Conservation (phyloP, 2,113 vertebrate genomes). For the Boleophthalmus pectinirostris region DNA sequence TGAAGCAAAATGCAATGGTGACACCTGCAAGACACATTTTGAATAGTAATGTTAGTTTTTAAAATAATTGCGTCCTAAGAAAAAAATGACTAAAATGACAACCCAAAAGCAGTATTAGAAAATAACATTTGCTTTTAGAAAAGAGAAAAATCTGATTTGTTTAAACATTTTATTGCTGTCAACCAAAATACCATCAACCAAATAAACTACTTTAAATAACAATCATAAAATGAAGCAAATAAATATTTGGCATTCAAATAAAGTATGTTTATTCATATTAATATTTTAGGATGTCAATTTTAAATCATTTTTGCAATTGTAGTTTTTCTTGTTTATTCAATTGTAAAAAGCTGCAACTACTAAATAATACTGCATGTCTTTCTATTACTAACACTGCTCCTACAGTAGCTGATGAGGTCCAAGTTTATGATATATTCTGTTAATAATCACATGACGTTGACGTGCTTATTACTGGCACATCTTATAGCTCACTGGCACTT, state of each 20-base stretch:
- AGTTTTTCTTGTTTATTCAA: conserved; percentile 26
- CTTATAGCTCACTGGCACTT: conserved; percentile 60
- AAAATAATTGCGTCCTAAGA: not conserved
- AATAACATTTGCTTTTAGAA: not conserved
- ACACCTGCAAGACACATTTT: not conserved
- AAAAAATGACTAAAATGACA: too few species aligned
- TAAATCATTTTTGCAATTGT: not conserved
- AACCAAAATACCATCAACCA: conserved; percentile 70
- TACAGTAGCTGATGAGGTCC: conserved; percentile 43
- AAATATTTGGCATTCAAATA: conserved; percentile 70
- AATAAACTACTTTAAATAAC: conserved; percentile 58
- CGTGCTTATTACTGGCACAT: conserved; percentile 67
- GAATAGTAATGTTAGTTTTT: not conserved
- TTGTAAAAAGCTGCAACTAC: conserved; percentile 35
- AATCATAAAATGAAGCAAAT: conserved; percentile 54
- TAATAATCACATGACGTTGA: conserved; percentile 56
- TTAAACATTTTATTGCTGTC: conserved; percentile 81
- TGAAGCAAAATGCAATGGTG: not conserved
- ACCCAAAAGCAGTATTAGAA: too few species aligned
- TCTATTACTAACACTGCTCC: conserved; percentile 39
- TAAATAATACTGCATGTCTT: conserved; percentile 47
- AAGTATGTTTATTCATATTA: conserved; percentile 32
- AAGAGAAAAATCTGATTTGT: conserved; percentile 6
- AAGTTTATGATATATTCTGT: conserved; percentile 43
- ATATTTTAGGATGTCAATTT: not conserved